Evolutionary conservation across 2,888 invertebrate species (phyloP), one percentile per base, ranked within the genome.

Genomic region (Muscina levida): DNA sequence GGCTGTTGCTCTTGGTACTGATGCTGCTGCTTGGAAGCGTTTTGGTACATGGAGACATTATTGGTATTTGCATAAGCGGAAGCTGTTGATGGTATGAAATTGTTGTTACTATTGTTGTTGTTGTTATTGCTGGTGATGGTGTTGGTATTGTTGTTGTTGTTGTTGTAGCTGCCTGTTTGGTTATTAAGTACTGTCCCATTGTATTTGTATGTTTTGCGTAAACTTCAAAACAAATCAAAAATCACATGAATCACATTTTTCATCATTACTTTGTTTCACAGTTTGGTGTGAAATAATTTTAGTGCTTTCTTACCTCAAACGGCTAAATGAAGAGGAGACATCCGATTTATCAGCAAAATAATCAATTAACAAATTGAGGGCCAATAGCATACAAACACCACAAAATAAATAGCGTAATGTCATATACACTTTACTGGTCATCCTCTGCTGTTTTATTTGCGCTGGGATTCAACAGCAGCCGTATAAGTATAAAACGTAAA

Each of bases 281-380:
- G 48, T 42, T 11, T 31, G 31, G 31, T 31, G 31, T 31, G 31
- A 3, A 5, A 31, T n/a, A 31, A 31, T 31, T 31, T 31, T 3
- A 3, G 17, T 48, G 31, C 26, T 19, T 15, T 73, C 72, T 78
- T 80, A 89, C 89, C 89, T 89, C 72, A 87, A 82, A 68, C 86
- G 89, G 77, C 89, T 87, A 44, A 89, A 86, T 1, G 87, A 88
- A 22, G 88, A 85, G 42, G 86, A 83, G 17, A 85, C 85, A 65
- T 87, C 86, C 2, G 85, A 84, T 70, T 86, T 84, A 82, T 85
- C 83, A 86, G 86, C 88, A 72, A 88, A 82, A 85, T 88, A 89
- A 84, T 88, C 88, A 83, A 89, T 85, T 82, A 90, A 84, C 70
- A 90, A 82, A 82, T 87, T 87, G 26, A 87, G 83, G 57, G 86